Evolutionary conservation across 2,113 vertebrate species (phyloP), one percentile per base, ranked within the genome.

Genomic region (Conger conger): DNA sequence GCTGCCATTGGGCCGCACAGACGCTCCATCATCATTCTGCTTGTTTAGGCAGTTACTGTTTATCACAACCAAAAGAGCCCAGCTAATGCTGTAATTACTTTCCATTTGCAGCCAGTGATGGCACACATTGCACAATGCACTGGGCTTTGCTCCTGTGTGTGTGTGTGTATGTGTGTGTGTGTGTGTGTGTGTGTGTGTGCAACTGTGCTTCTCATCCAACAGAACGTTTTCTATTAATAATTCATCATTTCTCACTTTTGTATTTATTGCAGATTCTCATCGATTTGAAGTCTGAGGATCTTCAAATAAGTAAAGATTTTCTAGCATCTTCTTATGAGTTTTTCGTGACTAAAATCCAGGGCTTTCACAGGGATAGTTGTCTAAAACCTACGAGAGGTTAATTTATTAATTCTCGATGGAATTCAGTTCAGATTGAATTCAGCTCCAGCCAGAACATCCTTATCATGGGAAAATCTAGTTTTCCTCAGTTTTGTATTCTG

Each of bases 151-250:
- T 35, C 30, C 73, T 37, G 76, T 78, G 45, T 79, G 79, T 37
- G 89, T 80, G 40, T 85, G 4, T 83, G 85, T 50, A 53, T 87
- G 87, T 40, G 83, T 82, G 60, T 63, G 57, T 83, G 57, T 38
- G 81, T 82, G 81, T 13, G 68, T 77, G 40, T 79, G 82, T 84
- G 76, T 53, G 30, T 81, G 80, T 23, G 35, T 81, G n/a, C 30
- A 38, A 42, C 63, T 76, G 63, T 84, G 42, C 7, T 63, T 63
- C 57, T 27, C 57, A 30, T 33, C 20, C 68, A 73, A 73, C n/a
- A 73, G 68, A 27, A 11, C 4, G 13, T 13, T 33, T 73, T 13
- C 9, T 33, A 73, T 73, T n/a, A 33, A 73, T 73, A 73, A 73
- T 73, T n/a, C 68, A 73, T 30, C n/a, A n/a, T 13, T 73, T n/a